A percentile compares a stretch with the other conserved stretches of the same genome.
Evolutionary conservation across 2,797 vertebrate species (phyloP).

Genomic region (Tragelaphus eurycerus): DNA sequence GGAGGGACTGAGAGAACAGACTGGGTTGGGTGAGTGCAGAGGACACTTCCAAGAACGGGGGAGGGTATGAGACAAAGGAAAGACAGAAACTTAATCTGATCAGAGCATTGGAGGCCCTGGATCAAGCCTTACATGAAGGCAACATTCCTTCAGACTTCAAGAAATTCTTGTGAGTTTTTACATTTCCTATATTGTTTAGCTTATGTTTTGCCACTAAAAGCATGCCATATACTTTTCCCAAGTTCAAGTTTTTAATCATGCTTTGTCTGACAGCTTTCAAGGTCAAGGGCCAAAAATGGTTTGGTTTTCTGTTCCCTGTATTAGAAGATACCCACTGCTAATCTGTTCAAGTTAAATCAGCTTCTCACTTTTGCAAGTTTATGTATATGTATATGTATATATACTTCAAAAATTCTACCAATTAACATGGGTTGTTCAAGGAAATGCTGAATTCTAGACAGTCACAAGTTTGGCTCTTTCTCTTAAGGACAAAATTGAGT

Average conservation of each 20-base stretch:
- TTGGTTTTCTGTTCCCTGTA: not conserved
- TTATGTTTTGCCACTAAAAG: not conserved
- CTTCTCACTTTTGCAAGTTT: not conserved
- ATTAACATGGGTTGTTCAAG: not conserved
- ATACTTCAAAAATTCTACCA: not conserved
- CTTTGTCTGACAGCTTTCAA: not conserved
- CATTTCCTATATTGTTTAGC: not conserved
- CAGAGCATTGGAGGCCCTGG: not conserved
- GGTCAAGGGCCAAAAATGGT: not conserved
- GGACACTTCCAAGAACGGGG: not conserved
- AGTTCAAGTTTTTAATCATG: not conserved
- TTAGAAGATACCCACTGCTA: not conserved
- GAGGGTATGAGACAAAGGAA: not conserved
- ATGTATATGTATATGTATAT: not conserved
- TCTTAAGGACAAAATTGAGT: not conserved
- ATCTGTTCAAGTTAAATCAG: not conserved
- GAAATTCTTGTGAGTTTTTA: not conserved
- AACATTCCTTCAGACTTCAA: not conserved
- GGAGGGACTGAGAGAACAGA: not conserved
- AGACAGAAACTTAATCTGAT: not conserved
- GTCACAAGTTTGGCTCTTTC: not conserved
- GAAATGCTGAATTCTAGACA: not conserved
- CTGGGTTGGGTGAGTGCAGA: not conserved
- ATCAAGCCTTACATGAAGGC: not conserved
- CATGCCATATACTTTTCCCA: not conserved